A percentile compares a stretch with the other conserved stretches of the same genome.
phyloP scores from a whole-genome alignment of 2,797 vertebrate genomes.

The Fringilla coelebs region DNA sequence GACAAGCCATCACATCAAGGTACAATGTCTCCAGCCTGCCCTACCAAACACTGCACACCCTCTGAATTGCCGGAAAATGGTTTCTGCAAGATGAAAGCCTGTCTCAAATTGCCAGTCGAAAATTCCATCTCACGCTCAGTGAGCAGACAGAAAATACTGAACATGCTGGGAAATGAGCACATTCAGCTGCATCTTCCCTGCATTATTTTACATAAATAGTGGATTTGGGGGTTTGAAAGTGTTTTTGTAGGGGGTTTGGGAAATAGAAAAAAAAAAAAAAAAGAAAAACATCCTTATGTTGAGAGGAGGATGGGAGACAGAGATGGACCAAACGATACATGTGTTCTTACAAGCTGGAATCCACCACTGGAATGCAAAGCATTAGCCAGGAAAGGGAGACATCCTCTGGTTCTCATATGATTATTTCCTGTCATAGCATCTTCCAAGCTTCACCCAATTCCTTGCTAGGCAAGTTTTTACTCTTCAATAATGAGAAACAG shows the following conservation, averaged over 20 bases:
- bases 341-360: background rate
- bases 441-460: background rate
- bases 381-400: background rate
- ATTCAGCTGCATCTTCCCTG: background rate
- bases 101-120: constrained; percentile 20
- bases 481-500: background rate
- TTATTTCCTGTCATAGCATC: background rate
- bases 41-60: background rate
- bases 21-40: background rate
- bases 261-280: background rate
- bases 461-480: background rate
- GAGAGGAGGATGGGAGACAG: background rate
- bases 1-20: background rate
- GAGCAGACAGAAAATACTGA: constrained; percentile 14
- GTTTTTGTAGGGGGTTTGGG: background rate
- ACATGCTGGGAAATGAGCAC: background rate
- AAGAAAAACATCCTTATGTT: background rate
- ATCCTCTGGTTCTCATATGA: background rate
- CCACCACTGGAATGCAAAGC: background rate
- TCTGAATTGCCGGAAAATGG: background rate
- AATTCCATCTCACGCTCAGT: constrained; percentile 42
- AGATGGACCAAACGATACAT: background rate
- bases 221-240: background rate
- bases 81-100: constrained; percentile 28
- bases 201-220: constrained; percentile 36